Base-by-base conservation (phyloP, 2,888 invertebrate genomes). In the Nezara viridula region DNA sequence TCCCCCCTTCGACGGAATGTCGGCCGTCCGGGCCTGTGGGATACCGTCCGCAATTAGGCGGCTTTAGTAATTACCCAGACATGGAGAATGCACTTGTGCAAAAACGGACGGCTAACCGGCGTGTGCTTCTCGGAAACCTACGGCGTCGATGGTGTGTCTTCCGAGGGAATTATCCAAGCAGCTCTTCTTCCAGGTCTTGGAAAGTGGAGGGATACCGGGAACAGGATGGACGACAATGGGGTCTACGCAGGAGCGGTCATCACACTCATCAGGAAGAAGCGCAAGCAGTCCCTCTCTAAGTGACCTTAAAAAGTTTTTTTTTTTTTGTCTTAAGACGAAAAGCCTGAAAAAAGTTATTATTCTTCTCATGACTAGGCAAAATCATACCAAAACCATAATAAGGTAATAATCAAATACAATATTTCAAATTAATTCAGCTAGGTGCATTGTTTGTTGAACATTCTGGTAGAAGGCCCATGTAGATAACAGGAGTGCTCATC, bases 21-120 rank as follows among this genome's bases (percentile, higher is more conserved):
- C 81, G 44, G 81, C 81, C 81, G 44, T 81, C n/a, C 81, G 12
- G 81, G 5, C 44, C 81, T 81, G 44, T 81, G 81, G 81, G 81
- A 81, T 81, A 81, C 81, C 81, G 81, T 40, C 81, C 81, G 81
- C 81, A 81, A 81, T 81, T 81, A 81, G 81, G 44, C 81, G 44
- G 81, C 81, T 81, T 81, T 14, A 24, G 44, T 81, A 81, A 81
- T 81, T 81, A 81, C 81, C 81, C 14, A 44, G 40, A 81, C 81
- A 81, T 44, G 44, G 81, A 81, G 81, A 81, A 81, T 81, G 81
- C 44, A n/a, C 40, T 81, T 47, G 44, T 81, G 81, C 81, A 81
- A 81, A 81, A 81, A 81, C 81, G 44, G 81, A 81, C 81, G 44
- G 44, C 44, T 40, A n/a, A 47, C 81, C 66, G 66, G 66, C 66